Conservation (phyloP, 2,888 invertebrate species). For the Cyrtodaria siliqua region DNA sequence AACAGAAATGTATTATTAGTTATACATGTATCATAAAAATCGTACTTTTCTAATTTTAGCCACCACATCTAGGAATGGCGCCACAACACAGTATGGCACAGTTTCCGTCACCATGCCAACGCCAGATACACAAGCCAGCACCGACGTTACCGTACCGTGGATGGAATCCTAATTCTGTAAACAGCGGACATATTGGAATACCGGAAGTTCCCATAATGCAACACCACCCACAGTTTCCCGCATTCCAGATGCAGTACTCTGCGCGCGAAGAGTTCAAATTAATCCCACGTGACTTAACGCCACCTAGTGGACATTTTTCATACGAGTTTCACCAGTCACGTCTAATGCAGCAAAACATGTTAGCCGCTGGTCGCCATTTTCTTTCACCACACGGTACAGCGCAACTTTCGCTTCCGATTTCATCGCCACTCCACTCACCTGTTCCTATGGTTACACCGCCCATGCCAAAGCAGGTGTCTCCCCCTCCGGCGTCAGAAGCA, state of each 20-base stretch:
- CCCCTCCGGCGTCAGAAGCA: constrained; percentile 78
- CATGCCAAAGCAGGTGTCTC: constrained; percentile 77
- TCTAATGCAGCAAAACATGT: constrained; percentile 76
- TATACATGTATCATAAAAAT: too few species aligned
- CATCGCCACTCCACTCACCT: constrained; percentile 45
- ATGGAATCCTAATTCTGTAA: constrained; percentile 49
- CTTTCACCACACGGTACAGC: constrained; percentile 42
- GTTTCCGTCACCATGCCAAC: constrained; percentile 31
- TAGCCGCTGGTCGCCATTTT: constrained; percentile 71
- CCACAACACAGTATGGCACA: constrained; percentile 16
- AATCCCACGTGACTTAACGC: constrained; percentile 24
- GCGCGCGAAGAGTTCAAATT: constrained; percentile 48
- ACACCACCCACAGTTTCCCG: constrained; percentile 23
- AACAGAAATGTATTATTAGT: too few species aligned
- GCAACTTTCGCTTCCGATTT: constrained; percentile 26
- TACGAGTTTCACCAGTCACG: constrained; percentile 77
- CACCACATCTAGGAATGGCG: constrained; percentile 21
- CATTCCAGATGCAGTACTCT: constrained; percentile 44
- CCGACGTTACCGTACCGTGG: constrained; percentile 52
- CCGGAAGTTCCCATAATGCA: constrained; percentile 32
- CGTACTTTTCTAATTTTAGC: constrained; percentile 34
- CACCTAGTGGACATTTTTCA: constrained; percentile 63
- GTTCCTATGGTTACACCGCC: constrained; percentile 38
- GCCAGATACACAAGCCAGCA: constrained; percentile 56
- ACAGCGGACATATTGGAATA: constrained; percentile 26